A percentile compares a stretch with the other conserved stretches of the same genome.
Evolutionary conservation across 2,797 vertebrate genomes (phyloP).

Genomic region (Lepus townsendii): DNA sequence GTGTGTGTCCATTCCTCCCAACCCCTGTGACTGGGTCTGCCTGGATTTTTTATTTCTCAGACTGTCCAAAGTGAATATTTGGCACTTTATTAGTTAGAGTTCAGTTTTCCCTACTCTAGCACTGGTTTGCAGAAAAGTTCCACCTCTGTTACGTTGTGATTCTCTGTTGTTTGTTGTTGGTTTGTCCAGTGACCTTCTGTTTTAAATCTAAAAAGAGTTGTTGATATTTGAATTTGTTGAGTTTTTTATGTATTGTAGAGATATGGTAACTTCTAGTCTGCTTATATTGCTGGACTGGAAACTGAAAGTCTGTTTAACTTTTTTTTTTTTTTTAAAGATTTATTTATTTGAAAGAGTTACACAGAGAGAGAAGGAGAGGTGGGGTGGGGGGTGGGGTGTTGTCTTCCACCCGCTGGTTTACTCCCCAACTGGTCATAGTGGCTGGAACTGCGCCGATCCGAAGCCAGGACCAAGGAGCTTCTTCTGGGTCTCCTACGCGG

Average conservation of each 20-base stretch:
- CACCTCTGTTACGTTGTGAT: background rate
- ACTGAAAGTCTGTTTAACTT: slow-evolving; percentile 29
- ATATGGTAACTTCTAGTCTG: background rate
- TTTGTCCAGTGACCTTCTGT: background rate
- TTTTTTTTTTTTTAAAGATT: background rate
- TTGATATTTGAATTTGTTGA: background rate
- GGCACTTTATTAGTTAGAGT: background rate
- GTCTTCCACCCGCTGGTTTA: too few species aligned
- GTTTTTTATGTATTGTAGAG: slow-evolving; percentile 1
- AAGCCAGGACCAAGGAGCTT: too few species aligned
- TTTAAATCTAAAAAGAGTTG: background rate
- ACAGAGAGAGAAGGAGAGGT: too few species aligned
- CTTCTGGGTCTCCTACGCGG: too few species aligned
- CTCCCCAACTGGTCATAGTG: too few species aligned
- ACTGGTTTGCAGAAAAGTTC: background rate
- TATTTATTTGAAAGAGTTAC: too few species aligned
- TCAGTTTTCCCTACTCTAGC: background rate
- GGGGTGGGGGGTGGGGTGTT: too few species aligned
- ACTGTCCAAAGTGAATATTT: background rate
- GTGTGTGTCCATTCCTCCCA: background rate
- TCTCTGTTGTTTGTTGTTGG: background rate
- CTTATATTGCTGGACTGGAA: background rate
- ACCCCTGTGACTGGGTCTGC: background rate
- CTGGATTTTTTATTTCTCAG: background rate
- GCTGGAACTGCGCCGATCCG: too few species aligned